Conservation (phyloP, 2,113 vertebrate species). For the Sinocyclocheilus grahami region DNA sequence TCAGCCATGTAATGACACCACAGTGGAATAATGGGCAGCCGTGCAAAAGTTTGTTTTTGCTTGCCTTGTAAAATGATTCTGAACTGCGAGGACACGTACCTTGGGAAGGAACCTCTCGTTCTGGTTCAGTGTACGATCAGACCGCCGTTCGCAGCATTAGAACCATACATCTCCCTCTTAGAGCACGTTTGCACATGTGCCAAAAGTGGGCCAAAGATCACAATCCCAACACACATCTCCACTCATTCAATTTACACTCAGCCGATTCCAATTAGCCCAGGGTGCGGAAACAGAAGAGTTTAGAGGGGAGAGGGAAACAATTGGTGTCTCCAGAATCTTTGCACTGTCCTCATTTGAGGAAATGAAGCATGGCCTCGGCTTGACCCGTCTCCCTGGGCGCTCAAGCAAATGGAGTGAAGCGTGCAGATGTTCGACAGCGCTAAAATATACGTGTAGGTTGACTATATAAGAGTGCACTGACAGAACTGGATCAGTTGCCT, state of each 20-base stretch:
- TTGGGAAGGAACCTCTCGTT: neutral
- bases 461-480: constrained; percentile 23
- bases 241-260: constrained; percentile 50
- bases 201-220: constrained; percentile 69
- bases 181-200: constrained; percentile 11
- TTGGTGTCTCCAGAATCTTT: constrained; percentile 19
- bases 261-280: constrained; percentile 71
- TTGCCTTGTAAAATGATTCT: constrained; percentile 41
- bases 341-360: constrained; percentile 52
- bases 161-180: neutral
- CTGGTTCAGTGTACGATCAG: neutral
- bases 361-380: constrained; percentile 42
- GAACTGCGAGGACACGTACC: constrained; percentile 45
- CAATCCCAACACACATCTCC: constrained; percentile 46
- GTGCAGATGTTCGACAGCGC: constrained; percentile 17
- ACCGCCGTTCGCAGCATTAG: neutral
- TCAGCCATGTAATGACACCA: constrained; percentile 73
- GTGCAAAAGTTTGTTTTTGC: constrained; percentile 50
- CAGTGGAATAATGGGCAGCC: constrained; percentile 53
- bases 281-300: constrained; percentile 47
- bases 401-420: constrained; percentile 25
- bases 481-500: constrained; percentile 45
- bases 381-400: constrained; percentile 34
- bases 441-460: constrained; percentile 8
- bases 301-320: constrained; percentile 36